Conservation (phyloP, 2,888 invertebrate species). For the Disparrhopalites patrizii region DNA sequence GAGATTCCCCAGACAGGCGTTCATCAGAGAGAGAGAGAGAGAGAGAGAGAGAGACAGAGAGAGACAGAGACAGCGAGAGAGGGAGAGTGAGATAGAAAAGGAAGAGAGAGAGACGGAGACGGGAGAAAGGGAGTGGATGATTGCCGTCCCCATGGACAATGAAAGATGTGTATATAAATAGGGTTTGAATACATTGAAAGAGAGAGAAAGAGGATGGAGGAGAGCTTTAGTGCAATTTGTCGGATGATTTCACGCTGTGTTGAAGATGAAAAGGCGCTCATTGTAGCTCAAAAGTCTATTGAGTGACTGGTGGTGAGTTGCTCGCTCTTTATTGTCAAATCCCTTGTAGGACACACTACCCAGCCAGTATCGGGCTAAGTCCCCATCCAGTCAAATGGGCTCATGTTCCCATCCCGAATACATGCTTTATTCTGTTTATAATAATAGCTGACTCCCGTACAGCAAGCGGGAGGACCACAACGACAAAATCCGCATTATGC, state of each 20-base stretch:
- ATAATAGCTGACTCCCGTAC: too few species aligned
- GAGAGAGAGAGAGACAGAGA: too few species aligned
- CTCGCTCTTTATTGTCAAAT: slow-evolving; percentile 11
- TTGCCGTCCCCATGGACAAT: neutral
- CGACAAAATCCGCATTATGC: too few species aligned
- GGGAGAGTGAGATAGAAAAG: neutral
- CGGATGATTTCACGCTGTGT: slow-evolving; percentile 38
- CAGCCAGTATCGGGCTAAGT: too few species aligned
- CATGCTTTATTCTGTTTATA: too few species aligned
- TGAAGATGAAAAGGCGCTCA: slow-evolving; percentile 24
- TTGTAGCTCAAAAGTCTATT: slow-evolving; percentile 14
- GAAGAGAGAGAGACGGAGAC: neutral
- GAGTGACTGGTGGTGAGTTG: slow-evolving; percentile 15
- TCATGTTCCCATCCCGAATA: too few species aligned
- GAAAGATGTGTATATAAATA: neutral
- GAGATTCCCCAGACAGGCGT: neutral
- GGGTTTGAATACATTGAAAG: too few species aligned
- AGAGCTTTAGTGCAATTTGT: slow-evolving; percentile 38
- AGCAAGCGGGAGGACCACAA: too few species aligned
- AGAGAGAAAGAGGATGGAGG: neutral
- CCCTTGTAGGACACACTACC: too few species aligned
- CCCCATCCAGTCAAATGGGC: slow-evolving; percentile 21
- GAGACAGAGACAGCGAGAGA: neutral
- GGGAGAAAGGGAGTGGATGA: neutral
- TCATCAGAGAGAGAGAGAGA: slow-evolving; percentile 1